Evolutionary conservation across 1,140 invertebrate genomes (phyloP), one percentile per base, ranked within the genome.

Genomic region (Chironomus tepperi): DNA sequence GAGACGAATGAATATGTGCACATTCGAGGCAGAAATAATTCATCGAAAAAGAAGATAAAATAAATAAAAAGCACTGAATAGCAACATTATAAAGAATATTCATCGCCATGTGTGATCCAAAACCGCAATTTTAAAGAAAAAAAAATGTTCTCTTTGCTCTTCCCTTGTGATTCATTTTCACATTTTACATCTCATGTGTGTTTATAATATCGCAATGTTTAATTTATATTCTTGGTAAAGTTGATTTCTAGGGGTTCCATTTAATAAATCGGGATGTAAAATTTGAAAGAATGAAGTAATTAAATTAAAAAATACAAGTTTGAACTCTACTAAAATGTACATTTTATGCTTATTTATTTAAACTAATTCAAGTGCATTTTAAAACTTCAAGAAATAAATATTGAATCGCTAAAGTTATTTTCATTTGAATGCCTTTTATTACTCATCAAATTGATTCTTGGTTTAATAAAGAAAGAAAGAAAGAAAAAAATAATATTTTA

Each of bases 91-190:
- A 18, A 19, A 18, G 65, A 18, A 70, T 19, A 70, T 70, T 70
- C 65, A 70, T 70, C 65, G 65, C 65, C 65, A 70, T 70, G 65
- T 70, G 65, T 70, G 65, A 70, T 70, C 65, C 65, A 70, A 70
- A 70, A 70, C 65, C 65, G 65, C 65, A 21, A 57, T 57, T 70
- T 57, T 57, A 57, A 57, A 57, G n/a, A 57, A 57, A 57, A n/a
- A 57, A 57, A 57, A 15, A 8, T 57, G n/a, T 12, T n/a, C 47
- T 57, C 47, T 57, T 57, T 57, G 47, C 47, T n/a, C 47, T 57
- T 34, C 47, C 12, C 47, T 57, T 57, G 47, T 57, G 47, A 57
- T 57, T 57, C 47, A 57, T 57, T 57, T 57, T 57, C 47, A 57
- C 47, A n/a, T 57, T 57, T 5, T 57, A 57, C 12, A 57, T 5